Percentiles rank a stretch among this genome's conserved stretches.
Conservation (phyloP, 2,888 invertebrate genomes). For the Apamea epomidion region DNA sequence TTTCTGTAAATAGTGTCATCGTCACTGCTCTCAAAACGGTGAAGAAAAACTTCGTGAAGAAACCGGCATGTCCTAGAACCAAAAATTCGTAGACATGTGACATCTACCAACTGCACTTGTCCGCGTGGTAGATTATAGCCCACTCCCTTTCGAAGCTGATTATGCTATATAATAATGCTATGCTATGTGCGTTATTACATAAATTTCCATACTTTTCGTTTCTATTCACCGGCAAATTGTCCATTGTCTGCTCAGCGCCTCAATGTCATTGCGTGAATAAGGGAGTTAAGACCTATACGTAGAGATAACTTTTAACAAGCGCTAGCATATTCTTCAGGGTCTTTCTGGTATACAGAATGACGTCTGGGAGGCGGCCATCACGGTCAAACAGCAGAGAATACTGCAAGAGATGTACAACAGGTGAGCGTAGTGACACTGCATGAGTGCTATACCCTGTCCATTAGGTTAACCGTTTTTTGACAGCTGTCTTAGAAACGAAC, state of each 20-base stretch:
- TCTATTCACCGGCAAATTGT: not conserved
- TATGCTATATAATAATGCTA: not conserved
- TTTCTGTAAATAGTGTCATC: too few species aligned
- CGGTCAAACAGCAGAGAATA: constrained; percentile 91
- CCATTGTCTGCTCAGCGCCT: not conserved
- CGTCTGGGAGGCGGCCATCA: constrained; percentile 93
- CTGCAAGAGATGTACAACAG: constrained; percentile 89
- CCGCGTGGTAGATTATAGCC: not conserved
- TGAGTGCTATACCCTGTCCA: not conserved
- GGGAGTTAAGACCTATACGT: constrained; percentile 12
- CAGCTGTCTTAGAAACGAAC: too few species aligned
- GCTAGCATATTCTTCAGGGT: constrained; percentile 74
- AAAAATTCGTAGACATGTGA: too few species aligned
- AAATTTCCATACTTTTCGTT: not conserved
- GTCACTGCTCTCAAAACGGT: too few species aligned
- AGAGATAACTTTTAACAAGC: constrained; percentile 25
- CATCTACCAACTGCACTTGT: too few species aligned
- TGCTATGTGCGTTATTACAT: not conserved
- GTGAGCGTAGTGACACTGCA: constrained; percentile 70
- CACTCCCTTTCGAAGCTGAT: not conserved
- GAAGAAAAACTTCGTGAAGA: too few species aligned
- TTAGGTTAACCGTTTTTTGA: too few species aligned
- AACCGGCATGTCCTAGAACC: too few species aligned
- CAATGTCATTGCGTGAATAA: not conserved
- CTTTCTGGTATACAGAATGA: constrained; percentile 89